Base-by-base conservation (phyloP, 2,113 vertebrate genomes). In the Phaethon lepturus region DNA sequence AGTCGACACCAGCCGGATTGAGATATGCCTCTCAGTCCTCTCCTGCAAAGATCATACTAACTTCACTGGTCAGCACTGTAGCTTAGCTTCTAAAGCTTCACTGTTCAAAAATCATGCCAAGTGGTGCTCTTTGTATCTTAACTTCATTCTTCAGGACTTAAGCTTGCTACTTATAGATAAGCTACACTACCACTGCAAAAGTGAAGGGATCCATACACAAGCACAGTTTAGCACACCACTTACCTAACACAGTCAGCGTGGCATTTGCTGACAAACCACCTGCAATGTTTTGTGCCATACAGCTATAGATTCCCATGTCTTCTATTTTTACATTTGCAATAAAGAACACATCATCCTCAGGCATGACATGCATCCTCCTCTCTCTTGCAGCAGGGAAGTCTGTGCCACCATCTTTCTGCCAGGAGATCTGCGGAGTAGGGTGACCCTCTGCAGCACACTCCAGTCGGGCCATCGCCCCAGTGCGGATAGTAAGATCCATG, bases 311-410 rank as follows among this genome's bases (percentile, higher is more conserved):
- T 1, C 98, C 98, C 98, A 99, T 99, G 91, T 99, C 98, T 84
- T 98, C 98, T 91, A 98, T 98, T 71, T 99, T 99, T 49, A 99
- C 98, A 0, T 99, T 98, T 26, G 98, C 98, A 47, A 99, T 99
- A 68, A 99, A 99, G 95, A 99, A 98, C 49, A 99, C 98, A 13
- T 99, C 98, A 7, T 99, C 98, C 91, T 99, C 98, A 0, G 98
- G 98, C 98, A 99, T 99, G 69, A 99, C 98, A 0, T 99, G 98
- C 98, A 99, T 99, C 44, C 98, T 98, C n/a, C 98, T 98, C 91
- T 99, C 98, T 74, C 98, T 96, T 18, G 98, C 98, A 10, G 98
- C 98, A 84, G 98, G 98, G 28, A 99, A 99, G 88, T 99, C 98
- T 25, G 98, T 99, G 20, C 98, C 98, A 22, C 98, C 98, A 17